Evolutionary conservation across 2,113 vertebrate species (phyloP).

Genomic region (Ochotona curzoniae): DNA sequence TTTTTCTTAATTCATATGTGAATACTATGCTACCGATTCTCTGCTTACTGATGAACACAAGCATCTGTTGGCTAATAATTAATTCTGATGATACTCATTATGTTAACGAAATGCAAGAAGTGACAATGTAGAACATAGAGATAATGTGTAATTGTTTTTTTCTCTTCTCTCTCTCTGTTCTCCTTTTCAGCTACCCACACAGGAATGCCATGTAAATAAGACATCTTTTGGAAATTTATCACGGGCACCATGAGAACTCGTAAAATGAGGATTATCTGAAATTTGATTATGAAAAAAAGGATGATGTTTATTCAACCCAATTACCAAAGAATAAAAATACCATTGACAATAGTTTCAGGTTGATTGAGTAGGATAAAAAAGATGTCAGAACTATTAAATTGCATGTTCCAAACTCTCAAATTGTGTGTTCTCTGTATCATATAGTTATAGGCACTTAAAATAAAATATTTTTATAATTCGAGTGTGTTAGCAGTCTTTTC

Average conservation of each 20-base stretch:
- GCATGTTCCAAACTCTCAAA: background rate
- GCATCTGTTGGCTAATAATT: background rate
- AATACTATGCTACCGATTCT: conserved; percentile 18
- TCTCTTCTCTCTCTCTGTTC: background rate
- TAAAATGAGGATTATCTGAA: background rate
- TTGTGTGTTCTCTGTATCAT: background rate
- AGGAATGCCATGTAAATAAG: background rate
- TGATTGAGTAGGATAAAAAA: background rate
- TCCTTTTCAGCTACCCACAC: background rate
- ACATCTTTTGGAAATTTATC: conserved; percentile 52
- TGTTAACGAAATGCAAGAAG: conserved; percentile 11
- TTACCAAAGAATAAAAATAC: background rate
- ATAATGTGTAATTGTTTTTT: background rate
- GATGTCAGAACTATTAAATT: background rate
- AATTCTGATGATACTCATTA: background rate
- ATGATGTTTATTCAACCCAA: background rate
- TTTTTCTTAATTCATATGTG: background rate
- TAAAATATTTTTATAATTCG: conserved; percentile 50
- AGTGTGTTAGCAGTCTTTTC: background rate
- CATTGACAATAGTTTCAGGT: conserved; percentile 15
- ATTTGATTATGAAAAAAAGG: background rate
- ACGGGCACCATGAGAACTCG: background rate
- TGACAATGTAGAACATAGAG: background rate
- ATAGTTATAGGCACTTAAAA: background rate
- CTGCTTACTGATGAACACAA: background rate